These are phyloP conservation scores for Platycercus adscitus DNA, from an alignment of 2,113 vertebrate genomes.

Conservation along the genomic window DNA sequence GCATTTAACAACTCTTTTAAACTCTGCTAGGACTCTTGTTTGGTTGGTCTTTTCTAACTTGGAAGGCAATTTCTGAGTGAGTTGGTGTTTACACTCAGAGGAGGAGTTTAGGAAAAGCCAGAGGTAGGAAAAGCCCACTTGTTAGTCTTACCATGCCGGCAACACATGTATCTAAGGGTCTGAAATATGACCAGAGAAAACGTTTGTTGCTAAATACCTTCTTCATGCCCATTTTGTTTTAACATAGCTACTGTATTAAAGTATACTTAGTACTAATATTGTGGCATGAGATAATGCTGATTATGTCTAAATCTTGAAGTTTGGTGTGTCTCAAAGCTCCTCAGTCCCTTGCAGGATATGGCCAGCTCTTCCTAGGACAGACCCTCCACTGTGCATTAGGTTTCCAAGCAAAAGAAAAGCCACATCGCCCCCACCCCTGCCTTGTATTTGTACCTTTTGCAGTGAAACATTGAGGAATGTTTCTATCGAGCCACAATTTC, in stretches of 20 bases:
- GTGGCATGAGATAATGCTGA: neutral
- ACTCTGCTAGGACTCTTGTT: neutral
- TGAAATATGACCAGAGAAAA: neutral
- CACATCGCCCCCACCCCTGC: neutral
- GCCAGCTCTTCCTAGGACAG: neutral
- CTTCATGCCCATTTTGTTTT: fast-evolving
- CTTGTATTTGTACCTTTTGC: neutral
- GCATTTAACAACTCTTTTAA: neutral
- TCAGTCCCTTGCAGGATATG: neutral
- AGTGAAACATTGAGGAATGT: neutral
- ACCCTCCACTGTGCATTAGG: neutral
- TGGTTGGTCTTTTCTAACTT: neutral
- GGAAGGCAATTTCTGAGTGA: neutral
- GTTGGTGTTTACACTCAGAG: neutral
- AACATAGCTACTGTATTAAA: neutral
- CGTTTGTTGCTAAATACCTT: neutral
- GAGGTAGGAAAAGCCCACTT: neutral
- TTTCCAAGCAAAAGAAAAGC: neutral
- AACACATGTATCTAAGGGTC: neutral
- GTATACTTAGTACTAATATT: neutral
- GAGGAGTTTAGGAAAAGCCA: neutral
- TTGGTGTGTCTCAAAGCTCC: neutral
- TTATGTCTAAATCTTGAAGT: neutral
- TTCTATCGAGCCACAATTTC: neutral
- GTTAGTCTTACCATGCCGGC: neutral